Percentiles rank a stretch among this genome's conserved stretches.
Conservation (phyloP, 1,140 invertebrate genomes). For the Ostrea edulis region DNA sequence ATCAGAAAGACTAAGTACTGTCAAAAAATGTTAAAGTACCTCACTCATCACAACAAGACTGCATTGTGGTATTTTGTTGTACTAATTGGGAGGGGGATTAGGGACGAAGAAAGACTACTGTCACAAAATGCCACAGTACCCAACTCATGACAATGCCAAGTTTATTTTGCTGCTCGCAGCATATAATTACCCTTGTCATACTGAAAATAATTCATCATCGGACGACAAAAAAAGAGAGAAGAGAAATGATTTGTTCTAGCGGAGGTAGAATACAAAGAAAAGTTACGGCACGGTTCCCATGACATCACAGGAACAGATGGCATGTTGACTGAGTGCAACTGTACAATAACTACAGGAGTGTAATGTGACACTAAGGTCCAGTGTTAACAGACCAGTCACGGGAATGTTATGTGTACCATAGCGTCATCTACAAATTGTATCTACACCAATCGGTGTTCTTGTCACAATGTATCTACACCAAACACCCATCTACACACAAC, state of each 20-base stretch:
- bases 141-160: background rate
- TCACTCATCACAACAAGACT: too few relatives aligned
- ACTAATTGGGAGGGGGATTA: too few relatives aligned
- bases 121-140: background rate
- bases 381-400: background rate
- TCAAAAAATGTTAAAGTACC: too few relatives aligned
- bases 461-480: background rate
- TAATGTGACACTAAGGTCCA: background rate
- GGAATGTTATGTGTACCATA: background rate
- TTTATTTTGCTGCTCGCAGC: background rate
- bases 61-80: too few relatives aligned
- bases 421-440: background rate
- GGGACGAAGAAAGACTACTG: too few relatives aligned
- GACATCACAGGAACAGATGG: background rate
- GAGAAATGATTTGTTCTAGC: conserved; percentile 30
- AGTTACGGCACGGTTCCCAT: conserved; percentile 15
- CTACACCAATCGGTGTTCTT: background rate
- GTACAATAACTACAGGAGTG: background rate
- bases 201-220: background rate
- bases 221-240: background rate
- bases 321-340: background rate
- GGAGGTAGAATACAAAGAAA: conserved; percentile 21
- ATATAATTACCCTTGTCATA: background rate
- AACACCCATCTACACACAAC: background rate
- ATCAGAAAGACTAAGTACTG: too few relatives aligned